Conservation (phyloP, 2,888 invertebrate species). For the Microctonus hyperodae region DNA sequence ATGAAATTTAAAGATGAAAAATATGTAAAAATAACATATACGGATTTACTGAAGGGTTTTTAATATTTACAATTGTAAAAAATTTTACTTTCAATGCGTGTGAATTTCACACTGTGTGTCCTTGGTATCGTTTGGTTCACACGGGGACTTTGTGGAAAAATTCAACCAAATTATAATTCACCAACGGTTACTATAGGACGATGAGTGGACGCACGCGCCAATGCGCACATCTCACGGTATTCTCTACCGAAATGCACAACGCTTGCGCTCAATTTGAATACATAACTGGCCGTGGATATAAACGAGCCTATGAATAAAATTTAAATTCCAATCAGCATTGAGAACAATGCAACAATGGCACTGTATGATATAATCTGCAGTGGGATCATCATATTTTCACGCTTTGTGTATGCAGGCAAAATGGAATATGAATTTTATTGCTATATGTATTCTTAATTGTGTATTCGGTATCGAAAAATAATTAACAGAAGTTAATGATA, state of each 20-base stretch:
- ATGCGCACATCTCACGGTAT: background rate
- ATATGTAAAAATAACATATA: too few species aligned
- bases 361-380: constrained; percentile 6
- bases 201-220: background rate
- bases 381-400: constrained; percentile 1
- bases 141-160: background rate
- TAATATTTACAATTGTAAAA: background rate
- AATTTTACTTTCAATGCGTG: background rate
- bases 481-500: background rate
- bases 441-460: too few species aligned
- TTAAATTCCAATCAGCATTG: constrained; percentile 61
- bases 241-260: constrained; percentile 30
- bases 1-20: background rate
- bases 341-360: constrained; percentile 54
- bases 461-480: background rate
- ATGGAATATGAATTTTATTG: background rate
- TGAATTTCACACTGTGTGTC: background rate
- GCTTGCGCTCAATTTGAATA: constrained; percentile 58
- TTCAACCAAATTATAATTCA: background rate
- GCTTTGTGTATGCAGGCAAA: background rate
- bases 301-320: constrained; percentile 63
- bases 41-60: too few species aligned
- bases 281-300: constrained; percentile 60
- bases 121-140: background rate
- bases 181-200: background rate